These are phyloP conservation scores for Hermaeophaga mercurialis DNA, from an alignment of 2,888 invertebrate genomes.

Conservation along the genomic window DNA sequence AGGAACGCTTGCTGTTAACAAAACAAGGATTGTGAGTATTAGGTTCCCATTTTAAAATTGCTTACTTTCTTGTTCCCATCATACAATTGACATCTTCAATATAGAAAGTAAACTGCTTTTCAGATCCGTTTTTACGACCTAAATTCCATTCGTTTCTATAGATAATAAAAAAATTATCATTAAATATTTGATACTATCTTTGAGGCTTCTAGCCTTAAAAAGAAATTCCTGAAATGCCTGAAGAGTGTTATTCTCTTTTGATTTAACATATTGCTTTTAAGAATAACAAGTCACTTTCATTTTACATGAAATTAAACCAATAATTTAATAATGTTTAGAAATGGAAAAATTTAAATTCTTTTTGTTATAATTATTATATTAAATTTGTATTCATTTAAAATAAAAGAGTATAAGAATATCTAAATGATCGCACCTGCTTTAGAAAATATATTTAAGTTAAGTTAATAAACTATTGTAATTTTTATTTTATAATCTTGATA, in stretches of 20 bases:
- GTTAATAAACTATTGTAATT: too few relatives aligned
- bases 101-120: constrained; percentile 53
- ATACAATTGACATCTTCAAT: constrained; percentile 51
- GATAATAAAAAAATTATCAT: constrained; percentile 44
- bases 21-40: constrained; percentile 54
- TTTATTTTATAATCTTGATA: too few relatives aligned
- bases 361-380: too few relatives aligned
- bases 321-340: too few relatives aligned
- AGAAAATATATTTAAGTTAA: too few relatives aligned
- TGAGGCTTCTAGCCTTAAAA: constrained; percentile 30
- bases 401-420: too few relatives aligned
- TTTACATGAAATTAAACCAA: too few relatives aligned
- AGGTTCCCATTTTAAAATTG: constrained; percentile 27
- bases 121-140: constrained; percentile 56
- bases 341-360: too few relatives aligned
- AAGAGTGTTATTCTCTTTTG: constrained; percentile 18
- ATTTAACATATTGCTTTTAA: constrained; percentile 34
- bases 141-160: constrained; percentile 51
- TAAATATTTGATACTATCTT: constrained; percentile 34
- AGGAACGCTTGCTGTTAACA: constrained; percentile 51
- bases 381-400: too few relatives aligned
- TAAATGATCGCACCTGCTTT: too few relatives aligned
- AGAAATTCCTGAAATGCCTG: constrained; percentile 26
- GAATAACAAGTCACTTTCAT: constrained; percentile 30
- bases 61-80: constrained; percentile 40